Evolutionary conservation across 2,797 vertebrate species (phyloP).

Genomic region (Melopsittacus undulatus): DNA sequence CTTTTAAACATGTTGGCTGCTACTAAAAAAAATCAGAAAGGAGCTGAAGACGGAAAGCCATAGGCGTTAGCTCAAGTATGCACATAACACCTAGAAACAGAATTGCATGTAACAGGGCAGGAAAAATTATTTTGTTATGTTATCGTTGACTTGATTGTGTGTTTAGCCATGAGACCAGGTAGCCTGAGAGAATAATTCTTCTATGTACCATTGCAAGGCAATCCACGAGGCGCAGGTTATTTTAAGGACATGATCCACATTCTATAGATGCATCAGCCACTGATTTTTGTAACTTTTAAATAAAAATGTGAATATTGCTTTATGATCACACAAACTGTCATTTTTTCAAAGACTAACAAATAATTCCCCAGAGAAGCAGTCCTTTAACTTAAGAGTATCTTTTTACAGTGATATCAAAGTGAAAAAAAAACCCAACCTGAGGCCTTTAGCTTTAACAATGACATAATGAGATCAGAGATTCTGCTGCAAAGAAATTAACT

Average conservation of each 20-base stretch:
- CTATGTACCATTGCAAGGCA: background rate
- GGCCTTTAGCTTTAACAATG: slow-evolving; percentile 70
- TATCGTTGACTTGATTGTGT: background rate
- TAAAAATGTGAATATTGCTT: slow-evolving; percentile 34
- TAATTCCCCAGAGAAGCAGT: slow-evolving; percentile 44
- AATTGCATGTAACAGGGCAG: background rate
- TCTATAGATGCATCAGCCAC: background rate
- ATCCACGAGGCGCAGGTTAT: background rate
- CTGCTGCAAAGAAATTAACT: slow-evolving; percentile 75
- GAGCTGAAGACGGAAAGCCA: background rate
- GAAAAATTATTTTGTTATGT: background rate
- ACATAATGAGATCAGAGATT: slow-evolving; percentile 75
- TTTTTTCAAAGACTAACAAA: slow-evolving; percentile 68
- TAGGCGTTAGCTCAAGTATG: background rate
- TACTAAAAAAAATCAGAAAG: background rate
- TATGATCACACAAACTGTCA: slow-evolving; percentile 36
- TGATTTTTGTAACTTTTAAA: background rate
- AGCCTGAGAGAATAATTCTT: background rate
- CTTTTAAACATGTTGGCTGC: background rate
- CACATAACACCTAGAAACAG: background rate
- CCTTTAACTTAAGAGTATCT: slow-evolving; percentile 58
- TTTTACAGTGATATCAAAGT: slow-evolving; percentile 69
- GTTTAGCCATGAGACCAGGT: background rate
- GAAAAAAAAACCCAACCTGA: slow-evolving; percentile 30
- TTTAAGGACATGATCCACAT: background rate